A percentile compares a stretch with the other conserved stretches of the same genome.
Conservation (phyloP, 2,888 invertebrate genomes). For the Folsomia candida region DNA sequence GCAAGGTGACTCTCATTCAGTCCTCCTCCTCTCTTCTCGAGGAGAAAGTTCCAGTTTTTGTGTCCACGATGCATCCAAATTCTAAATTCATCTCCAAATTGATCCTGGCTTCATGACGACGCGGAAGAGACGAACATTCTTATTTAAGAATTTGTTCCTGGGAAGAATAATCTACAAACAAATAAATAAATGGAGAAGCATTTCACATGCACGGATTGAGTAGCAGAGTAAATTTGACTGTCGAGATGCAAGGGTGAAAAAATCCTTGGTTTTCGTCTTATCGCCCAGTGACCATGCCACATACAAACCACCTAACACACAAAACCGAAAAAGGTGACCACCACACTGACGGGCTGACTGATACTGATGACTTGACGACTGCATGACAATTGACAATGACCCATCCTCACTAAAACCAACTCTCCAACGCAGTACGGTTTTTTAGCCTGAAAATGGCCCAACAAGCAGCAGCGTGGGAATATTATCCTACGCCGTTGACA, state of each 20-base stretch:
- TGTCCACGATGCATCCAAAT: not conserved
- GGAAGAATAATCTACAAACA: not conserved
- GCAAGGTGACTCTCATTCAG: not conserved
- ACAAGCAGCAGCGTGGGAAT: slow-evolving; percentile 27
- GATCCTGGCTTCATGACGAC: too few relatives aligned
- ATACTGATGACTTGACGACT: not conserved
- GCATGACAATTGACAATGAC: slow-evolving; percentile 1
- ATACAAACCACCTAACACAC: not conserved
- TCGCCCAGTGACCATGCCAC: not conserved
- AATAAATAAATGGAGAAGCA: not conserved
- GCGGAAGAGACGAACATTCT: not conserved
- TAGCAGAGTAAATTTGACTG: too few relatives aligned
- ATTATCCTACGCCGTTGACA: slow-evolving; percentile 38
- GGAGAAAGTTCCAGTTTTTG: slow-evolving; percentile 3
- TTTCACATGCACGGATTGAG: too few relatives aligned
- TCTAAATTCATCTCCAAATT: too few relatives aligned
- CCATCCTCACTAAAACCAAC: not conserved
- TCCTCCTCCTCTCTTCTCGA: not conserved
- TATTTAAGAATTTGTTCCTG: not conserved
- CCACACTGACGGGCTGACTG: not conserved
- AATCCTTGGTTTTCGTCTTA: not conserved
- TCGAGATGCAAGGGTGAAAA: too few relatives aligned
- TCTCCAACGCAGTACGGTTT: too few relatives aligned
- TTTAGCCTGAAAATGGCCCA: slow-evolving; percentile 2
- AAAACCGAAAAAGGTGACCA: not conserved